A percentile compares a stretch with the other conserved stretches of the same genome.
Evolutionary conservation across 1,140 invertebrate genomes (phyloP).

Genomic region (Macrosteles quadrilineatus): DNA sequence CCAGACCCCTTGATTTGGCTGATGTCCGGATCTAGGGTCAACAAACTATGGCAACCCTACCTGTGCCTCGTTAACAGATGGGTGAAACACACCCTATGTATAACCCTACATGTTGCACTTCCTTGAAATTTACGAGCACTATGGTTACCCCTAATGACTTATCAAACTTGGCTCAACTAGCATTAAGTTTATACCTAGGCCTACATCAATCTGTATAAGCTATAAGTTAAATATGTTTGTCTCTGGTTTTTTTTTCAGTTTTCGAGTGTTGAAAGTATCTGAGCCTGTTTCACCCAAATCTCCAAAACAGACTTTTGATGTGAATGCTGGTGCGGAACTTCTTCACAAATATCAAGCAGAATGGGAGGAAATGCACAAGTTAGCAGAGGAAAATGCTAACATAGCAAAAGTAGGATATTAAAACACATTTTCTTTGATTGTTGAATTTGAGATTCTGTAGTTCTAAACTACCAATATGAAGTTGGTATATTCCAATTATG

Average conservation of each 20-base stretch:
- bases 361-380: constrained; percentile 64
- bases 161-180: background rate
- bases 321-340: constrained; percentile 59
- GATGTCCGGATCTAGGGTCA: too few relatives aligned
- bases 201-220: background rate
- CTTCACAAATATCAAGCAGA: constrained; percentile 63
- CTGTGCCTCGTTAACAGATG: too few relatives aligned
- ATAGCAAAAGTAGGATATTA: constrained; percentile 53
- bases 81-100: too few relatives aligned
- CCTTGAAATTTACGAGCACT: too few relatives aligned
- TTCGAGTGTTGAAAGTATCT: constrained; percentile 29
- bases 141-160: background rate
- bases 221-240: background rate
- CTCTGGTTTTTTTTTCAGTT: background rate
- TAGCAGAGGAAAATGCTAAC: constrained; percentile 63
- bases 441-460: too few relatives aligned
- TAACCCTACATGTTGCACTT: too few relatives aligned
- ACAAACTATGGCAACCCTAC: too few relatives aligned
- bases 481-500: too few relatives aligned
- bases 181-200: background rate
- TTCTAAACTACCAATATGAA: too few relatives aligned
- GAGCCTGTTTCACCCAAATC: background rate
- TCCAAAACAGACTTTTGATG: constrained; percentile 49
- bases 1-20: too few relatives aligned
- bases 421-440: too few relatives aligned